These are phyloP conservation scores for Ichneumoninae sp. DNA, from an alignment of 2,888 invertebrate species.

Conservation along the genomic window DNA sequence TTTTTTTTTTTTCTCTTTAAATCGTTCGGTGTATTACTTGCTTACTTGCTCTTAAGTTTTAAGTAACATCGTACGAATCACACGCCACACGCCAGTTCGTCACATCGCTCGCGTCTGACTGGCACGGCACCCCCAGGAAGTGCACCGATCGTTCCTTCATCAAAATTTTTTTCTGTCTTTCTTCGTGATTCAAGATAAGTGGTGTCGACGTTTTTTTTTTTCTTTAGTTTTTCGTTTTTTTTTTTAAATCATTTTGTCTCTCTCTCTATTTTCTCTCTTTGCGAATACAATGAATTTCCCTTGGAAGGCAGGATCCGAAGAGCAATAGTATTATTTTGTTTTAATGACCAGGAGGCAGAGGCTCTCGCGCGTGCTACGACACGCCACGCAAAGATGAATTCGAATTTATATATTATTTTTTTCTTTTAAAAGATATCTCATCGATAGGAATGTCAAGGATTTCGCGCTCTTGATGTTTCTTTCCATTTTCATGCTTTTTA, in stretches of 20 bases:
- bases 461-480: slow-evolving; percentile 69
- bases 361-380: slow-evolving; percentile 54
- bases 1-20: slow-evolving; percentile 59
- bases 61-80: slow-evolving; percentile 82
- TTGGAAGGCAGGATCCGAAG: slow-evolving; percentile 71
- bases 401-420: slow-evolving; percentile 61
- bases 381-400: slow-evolving; percentile 63
- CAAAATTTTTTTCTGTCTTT: slow-evolving; percentile 62
- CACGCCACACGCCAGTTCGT: slow-evolving; percentile 74
- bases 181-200: slow-evolving; percentile 81
- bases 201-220: slow-evolving; percentile 81
- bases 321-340: slow-evolving; percentile 65
- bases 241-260: slow-evolving; percentile 56
- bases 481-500: slow-evolving; percentile 60
- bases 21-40: slow-evolving; percentile 69
- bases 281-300: slow-evolving; percentile 74
- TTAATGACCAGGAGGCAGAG: slow-evolving; percentile 65
- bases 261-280: slow-evolving; percentile 62
- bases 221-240: slow-evolving; percentile 65
- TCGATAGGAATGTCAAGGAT: slow-evolving; percentile 80
- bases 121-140: slow-evolving; percentile 74
- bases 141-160: slow-evolving; percentile 73
- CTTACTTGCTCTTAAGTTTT: slow-evolving; percentile 71
- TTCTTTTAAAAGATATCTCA: slow-evolving; percentile 66
- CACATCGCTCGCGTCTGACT: slow-evolving; percentile 71